Evolutionary conservation across 2,113 vertebrate genomes (phyloP), one percentile per base, ranked within the genome.

Genomic region (Pollachius pollachius): DNA sequence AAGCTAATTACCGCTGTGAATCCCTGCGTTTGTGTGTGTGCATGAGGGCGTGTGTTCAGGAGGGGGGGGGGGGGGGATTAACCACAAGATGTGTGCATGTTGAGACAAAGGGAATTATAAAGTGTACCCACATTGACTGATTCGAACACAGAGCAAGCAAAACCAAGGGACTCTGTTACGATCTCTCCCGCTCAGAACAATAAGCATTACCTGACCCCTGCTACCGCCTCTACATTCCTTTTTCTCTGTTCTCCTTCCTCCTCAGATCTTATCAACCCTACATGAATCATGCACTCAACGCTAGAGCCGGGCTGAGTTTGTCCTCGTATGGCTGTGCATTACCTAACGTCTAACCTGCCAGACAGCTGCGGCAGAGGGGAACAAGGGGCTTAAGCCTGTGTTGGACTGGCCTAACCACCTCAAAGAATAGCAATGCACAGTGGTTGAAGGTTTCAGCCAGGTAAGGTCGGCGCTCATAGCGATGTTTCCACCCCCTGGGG

Each of bases 1-100:
- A 70, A 70, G 75, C 70, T 86, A 84, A 89, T 88, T 87, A 89
- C 87, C 74, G 72, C 72, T 27, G 21, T 74, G 66, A 70, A 48
- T 48, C 63, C 52, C n/a, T 64, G 23, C 72, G 60, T 76, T 69
- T 65, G 70, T 68, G 8, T 60, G 52, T 74, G 75, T 60, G 61
- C 73, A 64, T 71, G 63, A 37, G 34, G 18, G n/a, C 11, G 62
- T 64, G 62, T 37, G 62, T 30, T 23, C 23, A 2, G 23, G 23
- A 1, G 23, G 23, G 58, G 5, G 58, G 18, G n/a, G 18, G 58
- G 5, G 23, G 7, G 17, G 27, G 21, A 65, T 9, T 52, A 72
- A 81, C 62, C 61, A 75, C 16, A 64, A 64, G 61, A 64, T 18
- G 16, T 64, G 62, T 37, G 27, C 27, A 37, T 64, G 62, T 23